Conservation (phyloP, 35 echinoderm and acorn worm genomes). For the Ophiothrix spiculata region DNA sequence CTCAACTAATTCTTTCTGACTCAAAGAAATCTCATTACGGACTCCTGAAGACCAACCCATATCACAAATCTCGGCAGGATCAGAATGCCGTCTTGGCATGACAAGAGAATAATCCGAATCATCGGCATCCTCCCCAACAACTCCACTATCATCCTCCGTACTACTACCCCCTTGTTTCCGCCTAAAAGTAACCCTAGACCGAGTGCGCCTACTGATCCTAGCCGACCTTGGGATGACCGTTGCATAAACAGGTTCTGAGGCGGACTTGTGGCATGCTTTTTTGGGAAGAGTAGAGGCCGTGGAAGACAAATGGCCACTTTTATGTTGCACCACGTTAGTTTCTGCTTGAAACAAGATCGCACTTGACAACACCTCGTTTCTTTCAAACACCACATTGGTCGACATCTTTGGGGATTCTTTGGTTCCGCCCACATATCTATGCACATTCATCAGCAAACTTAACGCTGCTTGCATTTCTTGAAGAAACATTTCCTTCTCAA, state of each 20-base stretch:
- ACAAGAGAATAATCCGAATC: constrained; percentile 2
- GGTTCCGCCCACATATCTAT: not conserved
- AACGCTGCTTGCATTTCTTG: not conserved
- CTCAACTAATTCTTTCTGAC: not conserved
- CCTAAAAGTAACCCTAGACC: not conserved
- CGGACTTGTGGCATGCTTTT: not conserved
- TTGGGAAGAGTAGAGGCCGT: not conserved
- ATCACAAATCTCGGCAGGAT: constrained; percentile 2
- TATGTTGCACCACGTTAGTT: not conserved
- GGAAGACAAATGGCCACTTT: not conserved
- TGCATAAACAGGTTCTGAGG: not conserved
- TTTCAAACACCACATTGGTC: not conserved
- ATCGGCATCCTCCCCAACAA: not conserved
- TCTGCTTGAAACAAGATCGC: not conserved
- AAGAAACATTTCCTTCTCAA: not conserved
- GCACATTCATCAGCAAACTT: not conserved
- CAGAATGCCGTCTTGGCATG: not conserved
- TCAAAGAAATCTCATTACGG: not conserved
- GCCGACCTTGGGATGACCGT: not conserved
- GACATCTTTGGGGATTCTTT: not conserved
- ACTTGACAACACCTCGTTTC: not conserved
- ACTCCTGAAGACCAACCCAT: not conserved
- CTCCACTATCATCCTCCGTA: not conserved
- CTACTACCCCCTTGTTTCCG: not conserved
- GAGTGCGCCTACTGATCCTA: not conserved